Percentiles rank a stretch among this genome's conserved stretches.
phyloP scores from a whole-genome alignment of 2,797 vertebrate species.

The Etheostoma nigrum region DNA sequence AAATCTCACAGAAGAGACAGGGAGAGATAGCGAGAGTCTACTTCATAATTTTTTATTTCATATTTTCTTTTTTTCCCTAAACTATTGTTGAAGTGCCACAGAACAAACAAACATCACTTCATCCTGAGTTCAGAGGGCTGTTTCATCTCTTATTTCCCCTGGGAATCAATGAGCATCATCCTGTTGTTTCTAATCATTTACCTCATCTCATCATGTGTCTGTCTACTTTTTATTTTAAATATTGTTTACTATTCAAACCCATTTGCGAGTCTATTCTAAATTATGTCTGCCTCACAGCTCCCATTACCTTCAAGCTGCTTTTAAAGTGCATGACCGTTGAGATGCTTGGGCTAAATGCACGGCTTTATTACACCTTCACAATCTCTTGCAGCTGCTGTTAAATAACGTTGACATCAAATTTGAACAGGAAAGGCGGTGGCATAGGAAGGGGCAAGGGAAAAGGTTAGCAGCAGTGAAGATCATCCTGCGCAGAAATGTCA shows the following conservation, averaged over 20 bases:
- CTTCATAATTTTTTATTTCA: not conserved
- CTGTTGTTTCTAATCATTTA: constrained; percentile 40
- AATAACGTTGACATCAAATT: constrained; percentile 40
- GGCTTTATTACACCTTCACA: constrained; percentile 23
- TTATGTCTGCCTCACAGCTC: constrained; percentile 47
- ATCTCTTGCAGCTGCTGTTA: constrained; percentile 31
- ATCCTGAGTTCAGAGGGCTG: constrained; percentile 7
- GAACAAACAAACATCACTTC: constrained; percentile 2
- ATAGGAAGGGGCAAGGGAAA: not conserved
- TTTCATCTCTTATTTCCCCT: constrained; percentile 20
- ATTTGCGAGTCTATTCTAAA: constrained; percentile 57
- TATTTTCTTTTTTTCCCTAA: not conserved
- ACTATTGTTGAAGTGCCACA: not conserved
- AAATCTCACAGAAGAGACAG: not conserved
- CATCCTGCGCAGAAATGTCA: constrained; percentile 1
- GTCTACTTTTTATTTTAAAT: constrained; percentile 57
- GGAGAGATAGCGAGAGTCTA: too few relatives aligned
- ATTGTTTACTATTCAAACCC: constrained; percentile 56
- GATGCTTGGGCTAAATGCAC: constrained; percentile 30
- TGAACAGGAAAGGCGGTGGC: not conserved
- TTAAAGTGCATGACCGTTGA: constrained; percentile 49
- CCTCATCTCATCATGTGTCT: constrained; percentile 34
- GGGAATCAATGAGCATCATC: constrained; percentile 26
- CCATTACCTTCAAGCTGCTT: constrained; percentile 55
- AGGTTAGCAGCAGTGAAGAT: constrained; percentile 8